Evolutionary conservation across 2,797 vertebrate species (phyloP), one percentile per base, ranked within the genome.

Genomic region (Pangasius djambal): DNA sequence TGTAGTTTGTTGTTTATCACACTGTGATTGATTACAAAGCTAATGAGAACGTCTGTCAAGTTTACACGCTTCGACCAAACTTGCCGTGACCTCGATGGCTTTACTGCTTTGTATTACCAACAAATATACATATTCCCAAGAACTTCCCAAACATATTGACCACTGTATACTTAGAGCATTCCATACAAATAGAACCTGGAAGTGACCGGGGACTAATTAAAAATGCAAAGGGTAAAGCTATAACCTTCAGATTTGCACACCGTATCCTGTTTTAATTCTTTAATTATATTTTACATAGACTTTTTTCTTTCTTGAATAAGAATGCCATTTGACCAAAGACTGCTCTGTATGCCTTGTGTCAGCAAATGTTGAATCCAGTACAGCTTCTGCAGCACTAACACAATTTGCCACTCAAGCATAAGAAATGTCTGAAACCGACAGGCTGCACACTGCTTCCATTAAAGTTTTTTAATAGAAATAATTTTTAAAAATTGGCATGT

Each of bases 31-130:
- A 94, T 94, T 90, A 93, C 90, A 82, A 89, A 87, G 90, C 89
- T 94, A 93, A 95, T 94, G 92, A 94, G 94, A 94, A 94, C 7
- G 87, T 92, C 90, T 0, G 69, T 44, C 25, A 67, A 48, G 7
- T 67, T 65, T 50, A 63, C 37, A 16, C 28, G 2, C 22, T 61
- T 40, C 22, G 34, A n/a, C 25, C 81, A 63, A 83, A 83, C 59
- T 28, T 65, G 81, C 34, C 4, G 3, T 28, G 81, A 63, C 57
- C 57, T 61, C 34, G 34, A 40, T 28, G 37, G 13, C 34, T 44
- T 83, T 37, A 44, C 59, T 37, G 55, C 78, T 37, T 81, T 34
- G 52, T 78, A 59, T 59, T 57, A 81, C 78, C 31, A 34, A 59
- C 18, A 59, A 81, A 4, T 6, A 7, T 4, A 63, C 4, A 1